A percentile compares a stretch with the other conserved stretches of the same genome.
phyloP scores from a whole-genome alignment of 2,888 invertebrate species.

The Microplitis deprimator region DNA sequence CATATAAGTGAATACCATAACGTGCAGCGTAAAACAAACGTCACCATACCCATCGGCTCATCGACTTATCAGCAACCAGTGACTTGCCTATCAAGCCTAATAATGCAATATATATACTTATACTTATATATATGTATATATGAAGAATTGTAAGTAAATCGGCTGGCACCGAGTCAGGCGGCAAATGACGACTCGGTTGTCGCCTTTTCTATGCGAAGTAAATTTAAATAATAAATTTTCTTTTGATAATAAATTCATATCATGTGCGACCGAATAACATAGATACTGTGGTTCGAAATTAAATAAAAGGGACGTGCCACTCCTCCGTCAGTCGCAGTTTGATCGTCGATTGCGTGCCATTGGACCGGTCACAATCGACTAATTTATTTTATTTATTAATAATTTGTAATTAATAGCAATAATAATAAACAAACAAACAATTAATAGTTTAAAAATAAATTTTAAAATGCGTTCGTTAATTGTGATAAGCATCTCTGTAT shows the following conservation, averaged over 20 bases:
- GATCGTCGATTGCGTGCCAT: slow-evolving; percentile 68
- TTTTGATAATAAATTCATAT: slow-evolving; percentile 66
- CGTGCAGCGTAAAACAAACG: neutral
- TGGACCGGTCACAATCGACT: slow-evolving; percentile 46
- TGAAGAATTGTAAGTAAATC: slow-evolving; percentile 38
- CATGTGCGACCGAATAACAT: slow-evolving; percentile 72
- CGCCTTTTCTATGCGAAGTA: slow-evolving; percentile 61
- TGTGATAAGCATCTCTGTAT: slow-evolving; percentile 68
- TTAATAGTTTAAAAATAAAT: neutral
- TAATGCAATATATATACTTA: too few species aligned
- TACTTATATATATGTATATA: slow-evolving; percentile 32
- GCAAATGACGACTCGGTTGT: slow-evolving; percentile 42
- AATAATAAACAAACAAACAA: neutral
- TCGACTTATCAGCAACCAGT: neutral
- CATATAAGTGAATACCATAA: neutral
- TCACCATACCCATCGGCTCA: neutral
- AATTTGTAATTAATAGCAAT: slow-evolving; percentile 4
- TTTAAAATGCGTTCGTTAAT: slow-evolving; percentile 57
- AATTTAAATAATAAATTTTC: slow-evolving; percentile 70
- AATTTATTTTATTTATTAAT: slow-evolving; percentile 15
- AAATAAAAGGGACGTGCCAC: slow-evolving; percentile 71
- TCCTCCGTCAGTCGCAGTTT: slow-evolving; percentile 71
- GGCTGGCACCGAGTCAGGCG: slow-evolving; percentile 20
- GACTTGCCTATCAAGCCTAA: neutral
- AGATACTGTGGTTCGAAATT: slow-evolving; percentile 66